These are phyloP conservation scores for Neopipo cinnamomea DNA, from an alignment of 2,113 vertebrate species.

Conservation along the genomic window DNA sequence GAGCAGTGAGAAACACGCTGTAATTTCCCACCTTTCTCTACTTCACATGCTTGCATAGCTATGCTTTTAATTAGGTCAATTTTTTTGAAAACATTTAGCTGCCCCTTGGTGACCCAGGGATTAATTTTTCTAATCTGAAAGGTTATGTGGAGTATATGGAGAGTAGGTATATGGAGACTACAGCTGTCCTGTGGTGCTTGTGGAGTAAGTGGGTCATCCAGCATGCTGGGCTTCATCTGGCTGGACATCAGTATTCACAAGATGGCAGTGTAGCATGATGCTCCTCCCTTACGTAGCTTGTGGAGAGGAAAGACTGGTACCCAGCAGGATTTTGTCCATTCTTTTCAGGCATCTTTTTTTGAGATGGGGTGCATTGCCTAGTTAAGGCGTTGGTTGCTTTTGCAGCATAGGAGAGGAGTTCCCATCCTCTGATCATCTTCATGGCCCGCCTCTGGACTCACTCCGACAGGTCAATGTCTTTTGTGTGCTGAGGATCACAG, in stretches of 20 bases:
- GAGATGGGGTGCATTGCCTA: rapidly evolving
- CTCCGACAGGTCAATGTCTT: no score
- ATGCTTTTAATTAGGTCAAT: background rate
- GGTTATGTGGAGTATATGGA: no score
- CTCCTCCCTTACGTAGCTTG: background rate
- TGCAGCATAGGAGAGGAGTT: no score
- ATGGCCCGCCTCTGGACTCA: no score
- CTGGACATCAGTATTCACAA: background rate
- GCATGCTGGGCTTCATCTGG: background rate
- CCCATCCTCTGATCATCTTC: no score
- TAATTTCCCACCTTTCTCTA: background rate
- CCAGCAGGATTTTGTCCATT: background rate
- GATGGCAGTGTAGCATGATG: background rate
- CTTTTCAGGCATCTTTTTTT: background rate
- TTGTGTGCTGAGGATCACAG: no score
- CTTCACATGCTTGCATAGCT: background rate
- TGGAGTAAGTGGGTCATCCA: background rate
- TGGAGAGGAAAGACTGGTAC: background rate
- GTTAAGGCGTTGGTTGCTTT: background rate
- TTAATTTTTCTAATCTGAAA: background rate
- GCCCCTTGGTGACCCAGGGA: background rate
- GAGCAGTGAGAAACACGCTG: background rate
- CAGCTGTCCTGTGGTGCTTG: rapidly evolving
- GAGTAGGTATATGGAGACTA: background rate
- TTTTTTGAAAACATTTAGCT: background rate